Conservation (phyloP, 2,797 vertebrate species). For the Hipposideros larvatus region DNA sequence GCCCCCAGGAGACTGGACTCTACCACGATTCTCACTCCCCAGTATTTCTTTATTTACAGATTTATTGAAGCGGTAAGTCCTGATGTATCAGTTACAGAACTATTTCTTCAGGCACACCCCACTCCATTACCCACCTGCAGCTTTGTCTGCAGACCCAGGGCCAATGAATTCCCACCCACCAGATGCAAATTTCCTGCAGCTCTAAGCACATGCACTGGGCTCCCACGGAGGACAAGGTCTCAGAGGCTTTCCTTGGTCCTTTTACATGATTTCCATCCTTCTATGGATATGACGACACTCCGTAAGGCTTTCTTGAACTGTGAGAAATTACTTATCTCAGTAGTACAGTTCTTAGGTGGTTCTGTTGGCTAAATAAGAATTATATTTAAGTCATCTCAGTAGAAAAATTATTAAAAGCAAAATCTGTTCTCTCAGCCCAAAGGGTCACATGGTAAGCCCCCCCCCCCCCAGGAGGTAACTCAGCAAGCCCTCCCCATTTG, state of each 20-base stretch:
- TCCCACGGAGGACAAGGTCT: background rate
- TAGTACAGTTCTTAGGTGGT: constrained; percentile 43
- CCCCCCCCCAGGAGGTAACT: background rate
- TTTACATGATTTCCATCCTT: constrained; percentile 65
- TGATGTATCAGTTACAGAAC: constrained; percentile 19
- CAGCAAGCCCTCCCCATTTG: background rate
- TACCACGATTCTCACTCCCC: background rate
- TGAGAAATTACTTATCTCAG: constrained; percentile 60
- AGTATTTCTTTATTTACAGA: background rate
- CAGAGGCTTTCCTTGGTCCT: background rate
- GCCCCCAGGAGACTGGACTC: background rate
- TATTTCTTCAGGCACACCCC: background rate
- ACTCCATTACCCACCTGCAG: background rate
- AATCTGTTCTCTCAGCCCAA: background rate
- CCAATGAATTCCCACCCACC: background rate
- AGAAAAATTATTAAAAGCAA: background rate
- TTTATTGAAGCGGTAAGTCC: constrained; percentile 56
- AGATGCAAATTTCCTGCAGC: background rate
- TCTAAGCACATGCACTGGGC: background rate
- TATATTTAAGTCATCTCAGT: background rate
- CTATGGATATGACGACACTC: constrained; percentile 49
- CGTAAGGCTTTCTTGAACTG: constrained; percentile 70
- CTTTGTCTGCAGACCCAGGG: background rate
- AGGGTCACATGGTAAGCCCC: background rate
- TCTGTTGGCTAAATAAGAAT: constrained; percentile 69